Conservation (phyloP, 2,888 invertebrate genomes). For the Drosophila macrospina region DNA sequence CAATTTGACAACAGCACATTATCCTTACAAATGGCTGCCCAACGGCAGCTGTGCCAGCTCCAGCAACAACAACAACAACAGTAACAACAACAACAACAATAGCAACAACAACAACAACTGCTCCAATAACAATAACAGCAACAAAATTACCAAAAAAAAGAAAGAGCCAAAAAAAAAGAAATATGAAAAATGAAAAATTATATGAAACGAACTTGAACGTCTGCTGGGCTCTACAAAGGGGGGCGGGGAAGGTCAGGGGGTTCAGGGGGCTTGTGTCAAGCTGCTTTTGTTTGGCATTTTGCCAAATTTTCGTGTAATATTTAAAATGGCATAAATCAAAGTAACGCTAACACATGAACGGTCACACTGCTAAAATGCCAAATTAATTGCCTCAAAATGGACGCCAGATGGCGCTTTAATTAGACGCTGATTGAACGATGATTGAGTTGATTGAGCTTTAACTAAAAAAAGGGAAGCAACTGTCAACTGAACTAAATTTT, state of each 20-base stretch:
- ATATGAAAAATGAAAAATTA: slow-evolving; percentile 65
- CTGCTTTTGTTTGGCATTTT: slow-evolving; percentile 48
- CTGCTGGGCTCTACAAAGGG: background rate
- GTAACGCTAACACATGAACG: slow-evolving; percentile 19
- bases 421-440: slow-evolving; percentile 26
- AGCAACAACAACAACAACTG: too few species aligned
- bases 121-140: too few species aligned
- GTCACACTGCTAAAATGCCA: slow-evolving; percentile 31
- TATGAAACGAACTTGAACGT: slow-evolving; percentile 37
- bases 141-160: too few species aligned
- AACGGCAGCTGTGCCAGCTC: slow-evolving; percentile 55
- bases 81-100: slow-evolving; percentile 13
- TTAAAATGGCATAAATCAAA: slow-evolving; percentile 76
- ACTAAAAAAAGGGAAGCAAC: slow-evolving; percentile 6
- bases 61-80: slow-evolving; percentile 14
- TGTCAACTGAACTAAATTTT: slow-evolving; percentile 1
- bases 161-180: background rate
- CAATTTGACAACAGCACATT: slow-evolving; percentile 78
- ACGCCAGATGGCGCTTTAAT: slow-evolving; percentile 49
- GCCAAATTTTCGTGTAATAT: slow-evolving; percentile 59
- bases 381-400: slow-evolving; percentile 60
- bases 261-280: slow-evolving; percentile 30
- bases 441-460: slow-evolving; percentile 3
- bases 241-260: too few species aligned
- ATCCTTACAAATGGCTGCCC: slow-evolving; percentile 69